A percentile compares a stretch with the other conserved stretches of the same genome.
Evolutionary conservation across 2,888 invertebrate species (phyloP).

Genomic region (Hypselothyrea guttata): DNA sequence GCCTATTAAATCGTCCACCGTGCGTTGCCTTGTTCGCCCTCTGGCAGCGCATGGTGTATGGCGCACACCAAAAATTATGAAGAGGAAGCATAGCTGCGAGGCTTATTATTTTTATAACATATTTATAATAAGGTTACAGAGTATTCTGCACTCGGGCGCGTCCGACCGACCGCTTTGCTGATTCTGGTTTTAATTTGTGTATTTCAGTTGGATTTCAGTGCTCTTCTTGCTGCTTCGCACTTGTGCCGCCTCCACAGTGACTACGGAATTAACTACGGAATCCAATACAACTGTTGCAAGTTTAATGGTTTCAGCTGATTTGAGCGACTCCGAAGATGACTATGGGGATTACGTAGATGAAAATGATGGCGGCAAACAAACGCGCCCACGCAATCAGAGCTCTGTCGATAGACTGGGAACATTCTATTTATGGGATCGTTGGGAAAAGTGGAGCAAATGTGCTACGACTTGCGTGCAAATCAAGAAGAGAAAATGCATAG

Average conservation of each 20-base stretch:
- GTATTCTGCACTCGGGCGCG: no score
- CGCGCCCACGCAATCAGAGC: slow-evolving; percentile 37
- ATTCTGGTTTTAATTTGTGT: background rate
- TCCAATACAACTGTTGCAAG: no score
- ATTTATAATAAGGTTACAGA: no score
- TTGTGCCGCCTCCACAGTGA: slow-evolving; percentile 4
- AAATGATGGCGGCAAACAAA: slow-evolving; percentile 43
- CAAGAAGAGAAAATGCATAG: slow-evolving; percentile 87
- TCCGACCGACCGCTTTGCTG: no score
- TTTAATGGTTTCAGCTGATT: slow-evolving; percentile 24
- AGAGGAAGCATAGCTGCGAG: no score
- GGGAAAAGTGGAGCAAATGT: slow-evolving; percentile 89
- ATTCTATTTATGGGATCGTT: slow-evolving; percentile 85
- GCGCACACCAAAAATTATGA: no score
- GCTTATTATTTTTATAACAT: no score
- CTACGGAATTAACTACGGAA: background rate
- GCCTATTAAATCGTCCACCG: no score
- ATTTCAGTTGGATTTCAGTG: slow-evolving; percentile 18
- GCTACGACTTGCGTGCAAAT: slow-evolving; percentile 89
- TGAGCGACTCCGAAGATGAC: slow-evolving; percentile 59
- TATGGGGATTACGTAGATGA: slow-evolving; percentile 66
- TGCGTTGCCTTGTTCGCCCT: no score
- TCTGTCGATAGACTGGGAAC: slow-evolving; percentile 59
- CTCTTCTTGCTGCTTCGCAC: slow-evolving; percentile 1
- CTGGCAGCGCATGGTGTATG: no score